Base-by-base conservation (phyloP, 2,113 vertebrate genomes). In the Triplophysa rosa region DNA sequence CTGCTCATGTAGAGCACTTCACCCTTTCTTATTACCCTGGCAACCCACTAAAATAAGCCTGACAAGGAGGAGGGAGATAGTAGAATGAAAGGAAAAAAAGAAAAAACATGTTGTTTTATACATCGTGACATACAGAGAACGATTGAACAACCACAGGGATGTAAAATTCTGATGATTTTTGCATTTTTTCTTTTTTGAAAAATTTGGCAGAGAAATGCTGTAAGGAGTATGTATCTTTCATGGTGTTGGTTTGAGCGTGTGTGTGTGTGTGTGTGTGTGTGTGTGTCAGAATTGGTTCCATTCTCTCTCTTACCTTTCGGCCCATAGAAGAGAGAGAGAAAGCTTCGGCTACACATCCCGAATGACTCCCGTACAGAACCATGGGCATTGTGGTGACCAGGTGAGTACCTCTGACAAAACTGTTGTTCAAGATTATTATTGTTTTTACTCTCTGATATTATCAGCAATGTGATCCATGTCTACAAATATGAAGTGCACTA, bases 351-450 rank as follows among this genome's bases (percentile, higher is more conserved):
- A 83, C 80, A 82, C 79, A 78, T 86, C 72, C 80, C 56, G 82
- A 82, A 90, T 88, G 85, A 83, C 82, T 80, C 82, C 33, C 67
- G 74, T 68, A 59, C 69, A 47, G 61, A 85, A 10, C 87, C 80
- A 92, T 90, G 89, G 86, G 84, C 63, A 84, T 87, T 69, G 85
- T 90, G 82, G 80, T 80, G 80, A 87, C 87, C 82, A 88, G 90
- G 91, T 90, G 84, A 82, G 82, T 64, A 29, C 65, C 19, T 37
- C 11, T 19, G 13, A 16, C 16, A 56, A 56, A 56, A 19, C 5
- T 56, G 5, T 52, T 16, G 13, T 16, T 16, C 2, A 6, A 19
- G 1, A 56, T 6, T 56, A 3, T n/a, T 7, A 21, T n/a, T 56
- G 1, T 3, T 64, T 79, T 52, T 59, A 54, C 24, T 79, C 11